phyloP scores from a whole-genome alignment of 2,113 vertebrate species.

The Phodopus roborovskii region DNA sequence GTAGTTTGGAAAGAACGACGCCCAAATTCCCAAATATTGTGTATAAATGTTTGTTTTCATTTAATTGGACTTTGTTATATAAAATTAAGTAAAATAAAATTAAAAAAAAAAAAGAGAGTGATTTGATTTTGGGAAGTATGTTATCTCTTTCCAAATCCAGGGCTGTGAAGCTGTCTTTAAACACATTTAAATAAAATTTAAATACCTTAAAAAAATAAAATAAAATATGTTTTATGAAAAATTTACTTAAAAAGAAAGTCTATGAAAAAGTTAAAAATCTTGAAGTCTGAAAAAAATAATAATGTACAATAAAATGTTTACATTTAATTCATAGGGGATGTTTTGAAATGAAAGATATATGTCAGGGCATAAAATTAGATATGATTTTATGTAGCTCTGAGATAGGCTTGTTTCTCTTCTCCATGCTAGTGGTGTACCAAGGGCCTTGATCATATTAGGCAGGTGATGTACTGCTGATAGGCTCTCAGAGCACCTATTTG shows the following conservation, averaged over 20 bases:
- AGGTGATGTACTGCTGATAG: neutral
- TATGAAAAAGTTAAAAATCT: neutral
- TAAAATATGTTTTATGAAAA: too few species aligned
- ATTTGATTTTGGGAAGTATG: constrained; percentile 64
- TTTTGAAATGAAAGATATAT: neutral
- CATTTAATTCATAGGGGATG: neutral
- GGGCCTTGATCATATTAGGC: neutral
- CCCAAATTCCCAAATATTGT: too few species aligned
- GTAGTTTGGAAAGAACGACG: too few species aligned
- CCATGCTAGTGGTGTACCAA: neutral
- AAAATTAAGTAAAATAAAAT: too few species aligned
- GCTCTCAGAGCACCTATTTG: neutral
- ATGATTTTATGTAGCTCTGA: neutral
- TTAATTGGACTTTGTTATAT: too few species aligned
- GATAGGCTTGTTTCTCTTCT: neutral
- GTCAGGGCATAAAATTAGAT: constrained; percentile 18
- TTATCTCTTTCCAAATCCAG: constrained; percentile 61
- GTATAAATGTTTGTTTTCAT: too few species aligned
- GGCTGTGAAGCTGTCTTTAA: constrained; percentile 71
- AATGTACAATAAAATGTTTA: neutral
- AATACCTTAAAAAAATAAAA: constrained; percentile 66
- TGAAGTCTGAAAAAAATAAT: too few species aligned
- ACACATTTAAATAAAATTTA: constrained; percentile 75
- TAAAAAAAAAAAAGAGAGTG: too few species aligned
- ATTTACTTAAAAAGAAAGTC: neutral